A percentile compares a stretch with the other conserved stretches of the same genome.
These are phyloP conservation scores for Phyllostomus hastatus DNA, from an alignment of 2,113 vertebrate genomes.

Conservation along the genomic window DNA sequence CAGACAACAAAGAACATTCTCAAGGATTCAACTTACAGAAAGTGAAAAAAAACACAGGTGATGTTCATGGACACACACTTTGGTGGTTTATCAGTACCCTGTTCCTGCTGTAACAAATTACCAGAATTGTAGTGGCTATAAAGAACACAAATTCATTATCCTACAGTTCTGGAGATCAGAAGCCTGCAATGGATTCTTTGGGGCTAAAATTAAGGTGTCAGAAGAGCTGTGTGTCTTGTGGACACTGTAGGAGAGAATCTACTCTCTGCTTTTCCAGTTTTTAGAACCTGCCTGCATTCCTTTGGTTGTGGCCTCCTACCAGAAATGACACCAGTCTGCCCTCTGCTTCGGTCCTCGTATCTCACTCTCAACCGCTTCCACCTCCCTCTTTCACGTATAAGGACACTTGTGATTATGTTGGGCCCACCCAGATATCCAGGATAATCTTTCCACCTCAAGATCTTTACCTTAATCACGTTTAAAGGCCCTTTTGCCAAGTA, in stretches of 20 bases:
- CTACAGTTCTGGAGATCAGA: not conserved
- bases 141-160: not conserved
- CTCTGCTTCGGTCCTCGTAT: not conserved
- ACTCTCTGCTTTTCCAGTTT: not conserved
- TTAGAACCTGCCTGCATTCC: not conserved
- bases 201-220: not conserved
- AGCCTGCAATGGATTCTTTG: not conserved
- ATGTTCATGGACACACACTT: not conserved
- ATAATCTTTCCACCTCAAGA: not conserved
- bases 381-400: not conserved
- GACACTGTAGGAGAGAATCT: not conserved
- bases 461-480: not conserved
- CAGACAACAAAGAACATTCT: not conserved
- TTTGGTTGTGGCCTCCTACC: not conserved
- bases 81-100: not conserved
- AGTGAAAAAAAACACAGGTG: not conserved
- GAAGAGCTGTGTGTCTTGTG: not conserved
- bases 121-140: not conserved
- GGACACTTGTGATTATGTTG: not conserved
- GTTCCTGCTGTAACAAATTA: not conserved
- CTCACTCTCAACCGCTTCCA: not conserved
- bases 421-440: not conserved
- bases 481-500: not conserved
- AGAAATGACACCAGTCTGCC: not conserved
- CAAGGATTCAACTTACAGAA: not conserved